Conservation (phyloP, 2,113 vertebrate genomes). For the Fulica atra region DNA sequence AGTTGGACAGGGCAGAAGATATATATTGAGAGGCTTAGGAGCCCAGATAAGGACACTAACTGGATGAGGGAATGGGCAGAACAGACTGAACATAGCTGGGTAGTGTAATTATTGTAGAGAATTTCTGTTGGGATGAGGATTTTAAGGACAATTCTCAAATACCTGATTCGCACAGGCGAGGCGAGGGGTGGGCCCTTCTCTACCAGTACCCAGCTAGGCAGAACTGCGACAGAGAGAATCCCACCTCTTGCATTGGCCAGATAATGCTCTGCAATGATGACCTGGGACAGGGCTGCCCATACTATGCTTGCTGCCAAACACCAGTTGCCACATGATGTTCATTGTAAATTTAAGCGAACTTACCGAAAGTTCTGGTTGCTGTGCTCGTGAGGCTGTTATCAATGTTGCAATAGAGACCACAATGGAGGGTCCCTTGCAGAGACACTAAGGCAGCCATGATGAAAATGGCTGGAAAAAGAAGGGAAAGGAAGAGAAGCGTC, state of each 20-base stretch:
- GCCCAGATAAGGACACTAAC: no score
- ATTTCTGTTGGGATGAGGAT: no score
- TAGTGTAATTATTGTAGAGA: no score
- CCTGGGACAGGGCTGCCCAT: neutral
- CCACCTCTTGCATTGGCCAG: neutral
- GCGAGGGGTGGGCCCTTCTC: no score
- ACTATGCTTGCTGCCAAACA: neutral
- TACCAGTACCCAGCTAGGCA: no score
- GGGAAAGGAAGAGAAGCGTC: neutral
- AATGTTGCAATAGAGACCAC: neutral
- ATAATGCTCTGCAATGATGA: neutral
- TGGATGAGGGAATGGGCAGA: no score
- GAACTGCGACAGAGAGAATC: neutral
- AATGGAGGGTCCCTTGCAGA: neutral
- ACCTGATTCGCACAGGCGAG: no score
- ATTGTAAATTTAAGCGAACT: neutral
- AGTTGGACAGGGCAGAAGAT: no score
- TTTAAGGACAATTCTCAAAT: no score
- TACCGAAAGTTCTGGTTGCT: neutral
- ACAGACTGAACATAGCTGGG: no score
- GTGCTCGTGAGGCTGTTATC: neutral
- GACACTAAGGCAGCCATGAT: neutral
- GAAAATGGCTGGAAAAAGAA: neutral
- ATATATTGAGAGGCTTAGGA: no score
- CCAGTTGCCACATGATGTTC: neutral